Conservation (phyloP, 2,888 invertebrate genomes). For the Allolobophora icterica region DNA sequence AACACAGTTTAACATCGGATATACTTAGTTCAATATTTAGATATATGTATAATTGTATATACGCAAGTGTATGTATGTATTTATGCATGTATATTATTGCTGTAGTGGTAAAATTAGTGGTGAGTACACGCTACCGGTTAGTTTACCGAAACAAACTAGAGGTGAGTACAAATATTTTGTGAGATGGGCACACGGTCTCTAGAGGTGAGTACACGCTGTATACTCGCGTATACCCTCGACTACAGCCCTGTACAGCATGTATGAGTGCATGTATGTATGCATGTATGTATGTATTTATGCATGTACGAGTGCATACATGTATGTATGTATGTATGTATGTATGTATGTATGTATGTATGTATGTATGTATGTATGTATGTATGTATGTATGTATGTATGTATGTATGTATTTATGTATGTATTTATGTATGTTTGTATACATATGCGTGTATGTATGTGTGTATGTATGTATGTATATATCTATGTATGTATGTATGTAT, state of each 20-base stretch:
- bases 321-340: slow-evolving; percentile 33
- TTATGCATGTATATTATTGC: too few relatives aligned
- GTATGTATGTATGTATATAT: not conserved
- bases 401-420: not conserved
- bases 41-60: not conserved
- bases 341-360: slow-evolving; percentile 31
- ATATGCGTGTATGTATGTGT: not conserved
- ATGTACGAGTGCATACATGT: slow-evolving; percentile 8
- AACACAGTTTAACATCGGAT: too few relatives aligned
- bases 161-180: too few relatives aligned
- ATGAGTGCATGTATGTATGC: not conserved
- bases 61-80: slow-evolving; percentile 3
- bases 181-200: too few relatives aligned
- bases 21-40: not conserved
- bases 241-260: too few relatives aligned
- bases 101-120: too few relatives aligned
- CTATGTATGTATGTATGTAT: too few relatives aligned
- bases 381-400: not conserved
- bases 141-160: too few relatives aligned
- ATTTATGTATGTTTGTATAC: not conserved
- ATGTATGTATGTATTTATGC: not conserved
- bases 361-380: not conserved
- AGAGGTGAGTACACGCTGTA: too few relatives aligned
- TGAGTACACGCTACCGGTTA: too few relatives aligned
- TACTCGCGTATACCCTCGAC: too few relatives aligned